Evolutionary conservation across 2,797 vertebrate species (phyloP).

Genomic region (Enteromius unitaeniatus): DNA sequence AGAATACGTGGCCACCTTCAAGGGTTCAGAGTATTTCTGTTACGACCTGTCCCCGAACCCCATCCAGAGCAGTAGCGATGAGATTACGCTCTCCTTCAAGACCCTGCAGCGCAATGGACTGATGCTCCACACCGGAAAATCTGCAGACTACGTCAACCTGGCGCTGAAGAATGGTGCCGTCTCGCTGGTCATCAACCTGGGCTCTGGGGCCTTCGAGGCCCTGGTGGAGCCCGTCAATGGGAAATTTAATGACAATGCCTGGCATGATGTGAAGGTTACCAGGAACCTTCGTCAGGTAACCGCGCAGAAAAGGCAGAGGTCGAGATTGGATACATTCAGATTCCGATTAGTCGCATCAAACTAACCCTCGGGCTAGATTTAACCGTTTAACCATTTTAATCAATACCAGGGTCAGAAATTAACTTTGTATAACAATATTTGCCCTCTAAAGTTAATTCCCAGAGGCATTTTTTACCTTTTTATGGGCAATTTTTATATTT

Average conservation of each 20-base stretch:
- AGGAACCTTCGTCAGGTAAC: constrained; percentile 99
- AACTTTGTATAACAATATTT: not conserved
- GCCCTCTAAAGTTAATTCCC: not conserved
- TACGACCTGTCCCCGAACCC: constrained; percentile 98
- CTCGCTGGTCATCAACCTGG: constrained; percentile 99
- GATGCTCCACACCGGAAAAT: constrained; percentile 99
- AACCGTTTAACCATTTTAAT: constrained; percentile 20
- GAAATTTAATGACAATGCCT: constrained; percentile 99
- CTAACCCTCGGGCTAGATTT: constrained; percentile 29
- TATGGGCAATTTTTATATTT: not conserved
- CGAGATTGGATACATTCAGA: constrained; percentile 57
- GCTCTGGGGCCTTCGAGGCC: constrained; percentile 99
- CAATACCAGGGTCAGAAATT: constrained; percentile 11
- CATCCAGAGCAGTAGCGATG: constrained; percentile 98
- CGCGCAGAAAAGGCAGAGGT: constrained; percentile 83
- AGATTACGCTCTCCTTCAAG: constrained; percentile 99
- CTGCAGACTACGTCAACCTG: constrained; percentile 98
- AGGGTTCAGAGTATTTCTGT: constrained; percentile 99
- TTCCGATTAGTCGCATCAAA: constrained; percentile 37
- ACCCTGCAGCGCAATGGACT: constrained; percentile 98
- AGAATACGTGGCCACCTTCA: constrained; percentile 98
- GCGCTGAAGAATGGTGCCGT: constrained; percentile 98
- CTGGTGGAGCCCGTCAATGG: constrained; percentile 99
- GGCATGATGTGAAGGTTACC: constrained; percentile 99
- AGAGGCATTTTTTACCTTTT: not conserved